Percentiles rank a stretch among this genome's conserved stretches.
Conservation (phyloP, 2,888 invertebrate genomes). For the Augochlorella aurata region DNA sequence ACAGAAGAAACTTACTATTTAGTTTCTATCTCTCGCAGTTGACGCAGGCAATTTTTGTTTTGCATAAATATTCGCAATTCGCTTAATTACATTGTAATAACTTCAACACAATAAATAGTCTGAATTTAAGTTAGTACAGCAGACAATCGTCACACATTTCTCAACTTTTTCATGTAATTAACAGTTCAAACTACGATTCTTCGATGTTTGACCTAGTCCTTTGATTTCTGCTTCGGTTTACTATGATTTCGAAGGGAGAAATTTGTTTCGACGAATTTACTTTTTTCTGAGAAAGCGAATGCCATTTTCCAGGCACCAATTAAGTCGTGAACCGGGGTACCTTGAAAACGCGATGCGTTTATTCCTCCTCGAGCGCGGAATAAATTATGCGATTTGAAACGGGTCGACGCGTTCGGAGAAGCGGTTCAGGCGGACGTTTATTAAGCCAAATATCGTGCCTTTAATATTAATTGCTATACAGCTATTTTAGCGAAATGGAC, state of each 20-base stretch:
- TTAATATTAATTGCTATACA: background rate
- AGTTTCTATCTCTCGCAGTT: no score
- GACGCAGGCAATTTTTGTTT: no score
- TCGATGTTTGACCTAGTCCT: no score
- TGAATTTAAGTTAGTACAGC: no score
- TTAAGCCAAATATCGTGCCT: constrained; percentile 26
- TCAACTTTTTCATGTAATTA: background rate
- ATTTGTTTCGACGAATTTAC: no score
- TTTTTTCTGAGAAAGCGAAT: background rate
- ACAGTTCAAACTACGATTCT: background rate
- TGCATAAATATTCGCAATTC: no score
- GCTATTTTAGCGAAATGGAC: constrained; percentile 33
- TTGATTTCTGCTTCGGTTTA: no score
- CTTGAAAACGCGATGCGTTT: background rate
- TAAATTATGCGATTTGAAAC: background rate
- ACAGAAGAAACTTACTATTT: no score
- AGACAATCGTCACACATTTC: no score
- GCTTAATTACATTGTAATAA: no score
- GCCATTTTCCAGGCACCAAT: background rate
- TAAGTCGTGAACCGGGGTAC: background rate
- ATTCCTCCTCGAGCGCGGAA: background rate
- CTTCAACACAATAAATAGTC: no score
- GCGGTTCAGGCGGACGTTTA: constrained; percentile 2
- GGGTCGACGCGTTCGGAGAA: background rate
- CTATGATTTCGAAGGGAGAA: no score